These are phyloP conservation scores for Nibea albiflora DNA, from an alignment of 2,113 vertebrate species.

Conservation along the genomic window DNA sequence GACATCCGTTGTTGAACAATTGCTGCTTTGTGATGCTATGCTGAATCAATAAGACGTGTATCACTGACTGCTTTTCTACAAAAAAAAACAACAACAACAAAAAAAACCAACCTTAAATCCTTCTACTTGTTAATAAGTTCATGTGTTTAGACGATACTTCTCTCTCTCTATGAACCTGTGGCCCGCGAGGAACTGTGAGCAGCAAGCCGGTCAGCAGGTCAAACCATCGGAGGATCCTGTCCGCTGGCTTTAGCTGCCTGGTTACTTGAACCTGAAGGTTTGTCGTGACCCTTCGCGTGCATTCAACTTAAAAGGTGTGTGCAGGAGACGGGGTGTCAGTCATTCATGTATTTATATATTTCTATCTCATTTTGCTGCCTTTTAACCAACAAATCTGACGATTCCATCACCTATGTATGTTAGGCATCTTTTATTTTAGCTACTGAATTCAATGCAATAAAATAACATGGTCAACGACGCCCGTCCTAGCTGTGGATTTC, in stretches of 20 bases:
- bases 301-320: conserved; percentile 45
- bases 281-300: conserved; percentile 52
- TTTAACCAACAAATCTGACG: conserved; percentile 65
- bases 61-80: conserved; percentile 57
- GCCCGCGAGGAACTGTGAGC: conserved; percentile 38
- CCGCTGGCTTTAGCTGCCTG: conserved; percentile 51
- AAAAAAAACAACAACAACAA: conserved; percentile 19
- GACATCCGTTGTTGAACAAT: conserved; percentile 61
- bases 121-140: conserved; percentile 45
- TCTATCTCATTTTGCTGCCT: conserved; percentile 73
- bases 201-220: conserved; percentile 50
- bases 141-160: conserved; percentile 56
- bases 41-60: conserved; percentile 61
- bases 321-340: conserved; percentile 42
- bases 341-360: conserved; percentile 60
- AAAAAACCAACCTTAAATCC: conserved; percentile 49
- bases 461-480: conserved; percentile 58
- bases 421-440: conserved; percentile 75
- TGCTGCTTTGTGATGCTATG: conserved; percentile 76
- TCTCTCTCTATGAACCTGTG: conserved; percentile 39
- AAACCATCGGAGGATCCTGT: conserved; percentile 53
- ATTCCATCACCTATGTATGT: conserved; percentile 69
- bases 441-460: conserved; percentile 81
- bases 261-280: conserved; percentile 46
- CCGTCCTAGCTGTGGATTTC: conserved; percentile 39